Base-by-base conservation (phyloP, 2,113 vertebrate species). In the Callaeas wilsoni region DNA sequence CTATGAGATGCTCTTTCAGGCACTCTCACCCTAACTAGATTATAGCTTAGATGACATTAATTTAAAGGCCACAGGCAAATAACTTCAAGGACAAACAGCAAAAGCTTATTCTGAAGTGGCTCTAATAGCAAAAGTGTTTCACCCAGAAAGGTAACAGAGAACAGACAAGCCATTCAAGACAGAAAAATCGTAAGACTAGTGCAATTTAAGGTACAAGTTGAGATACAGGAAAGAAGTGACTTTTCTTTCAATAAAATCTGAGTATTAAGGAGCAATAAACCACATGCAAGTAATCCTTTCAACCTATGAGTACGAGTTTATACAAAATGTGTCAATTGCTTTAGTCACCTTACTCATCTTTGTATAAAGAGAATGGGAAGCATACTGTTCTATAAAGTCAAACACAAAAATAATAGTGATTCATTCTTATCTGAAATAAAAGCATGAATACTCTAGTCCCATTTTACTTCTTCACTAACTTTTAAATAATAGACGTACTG, bases 61-160 rank as follows among this genome's bases (percentile, higher is more conserved):
- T 81, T 95, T 85, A 90, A 93, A 95, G 85, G 68, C 75, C 85
- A 92, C 3, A 87, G 56, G 29, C 20, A 94, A 44, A 39, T 55
- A 87, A 89, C 68, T 91, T 89, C 77, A 89, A 94, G 77, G 56
- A 60, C 63, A 91, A 94, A 82, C 67, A 87, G 62, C 32, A 94
- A 94, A 86, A 90, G 68, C 71, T 59, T 63, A 74, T 67, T 92
- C 91, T 33, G 13, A 57, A 94, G 29, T 47, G 29, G 27, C 13
- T 86, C 8, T 67, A 75, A 81, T 19, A 92, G 39, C n/a, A 71
- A 7, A 89, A 87, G 21, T 35, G 7, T 63, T 88, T 90, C 80
- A 63, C 10, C 37, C 26, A 86, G 76, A 90, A 39, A 47, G 15
- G 57, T 69, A 86, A 89, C 13, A 84, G 50, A 76, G 41, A 87